Conservation (phyloP, 2,888 invertebrate species). For the Orthosia gracilis region DNA sequence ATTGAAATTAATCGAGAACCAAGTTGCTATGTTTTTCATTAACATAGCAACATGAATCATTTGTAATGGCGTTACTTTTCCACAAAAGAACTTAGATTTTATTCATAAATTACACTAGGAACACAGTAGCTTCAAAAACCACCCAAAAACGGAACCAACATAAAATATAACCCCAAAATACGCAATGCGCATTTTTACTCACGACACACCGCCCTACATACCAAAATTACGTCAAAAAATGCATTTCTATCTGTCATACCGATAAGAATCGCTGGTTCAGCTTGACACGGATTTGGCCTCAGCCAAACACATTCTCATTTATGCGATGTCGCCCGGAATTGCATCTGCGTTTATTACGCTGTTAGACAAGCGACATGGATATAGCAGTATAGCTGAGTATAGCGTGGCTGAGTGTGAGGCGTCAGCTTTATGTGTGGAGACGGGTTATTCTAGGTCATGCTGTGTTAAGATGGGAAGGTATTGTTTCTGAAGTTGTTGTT, state of each 20-base stretch:
- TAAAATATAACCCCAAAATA: background rate
- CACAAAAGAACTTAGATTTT: no score
- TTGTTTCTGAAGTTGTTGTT: constrained; percentile 1
- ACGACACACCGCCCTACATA: constrained; percentile 6
- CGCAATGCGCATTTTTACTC: constrained; percentile 37
- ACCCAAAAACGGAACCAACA: background rate
- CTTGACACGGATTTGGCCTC: constrained; percentile 52
- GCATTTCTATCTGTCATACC: constrained; percentile 43
- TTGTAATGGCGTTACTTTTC: no score
- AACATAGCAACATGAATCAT: no score
- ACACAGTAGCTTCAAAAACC: background rate
- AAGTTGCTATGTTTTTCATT: no score
- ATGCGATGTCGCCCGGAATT: constrained; percentile 52
- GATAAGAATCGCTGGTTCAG: constrained; percentile 47
- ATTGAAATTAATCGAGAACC: no score
- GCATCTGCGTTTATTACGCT: constrained; percentile 59
- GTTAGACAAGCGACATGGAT: constrained; percentile 42
- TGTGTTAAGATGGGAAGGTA: background rate
- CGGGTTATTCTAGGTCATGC: constrained; percentile 24
- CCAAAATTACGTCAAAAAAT: constrained; percentile 47
- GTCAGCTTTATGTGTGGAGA: constrained; percentile 25
- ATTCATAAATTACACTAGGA: background rate
- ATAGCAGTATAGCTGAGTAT: constrained; percentile 5
- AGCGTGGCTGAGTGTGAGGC: background rate
- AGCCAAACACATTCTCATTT: constrained; percentile 48